Conservation (phyloP, 2,797 vertebrate species). For the Apogon talboti region DNA sequence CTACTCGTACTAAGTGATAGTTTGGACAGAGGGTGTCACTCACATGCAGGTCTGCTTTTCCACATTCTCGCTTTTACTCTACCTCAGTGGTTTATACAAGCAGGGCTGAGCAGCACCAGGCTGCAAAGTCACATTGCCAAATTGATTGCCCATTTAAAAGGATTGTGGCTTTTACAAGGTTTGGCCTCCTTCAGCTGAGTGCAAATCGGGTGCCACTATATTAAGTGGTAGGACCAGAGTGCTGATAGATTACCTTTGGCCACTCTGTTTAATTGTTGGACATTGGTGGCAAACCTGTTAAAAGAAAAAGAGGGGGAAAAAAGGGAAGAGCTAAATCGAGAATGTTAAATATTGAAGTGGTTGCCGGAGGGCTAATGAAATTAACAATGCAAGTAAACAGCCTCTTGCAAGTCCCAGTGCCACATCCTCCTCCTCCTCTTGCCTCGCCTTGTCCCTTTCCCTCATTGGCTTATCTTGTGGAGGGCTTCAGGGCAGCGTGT, state of each 20-base stretch:
- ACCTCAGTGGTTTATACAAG: constrained; percentile 46
- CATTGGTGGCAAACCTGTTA: constrained; percentile 72
- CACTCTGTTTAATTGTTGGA: constrained; percentile 80
- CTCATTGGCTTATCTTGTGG: constrained; percentile 73
- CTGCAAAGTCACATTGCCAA: constrained; percentile 79
- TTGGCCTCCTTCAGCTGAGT: constrained; percentile 69
- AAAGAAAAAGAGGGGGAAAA: constrained; percentile 33
- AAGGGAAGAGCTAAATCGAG: constrained; percentile 73
- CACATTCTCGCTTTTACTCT: constrained; percentile 22
- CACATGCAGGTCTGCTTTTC: background rate
- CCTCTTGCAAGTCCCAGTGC: constrained; percentile 61
- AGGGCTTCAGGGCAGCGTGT: constrained; percentile 66
- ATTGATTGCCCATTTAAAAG: constrained; percentile 80
- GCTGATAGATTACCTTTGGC: constrained; percentile 78
- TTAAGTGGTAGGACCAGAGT: constrained; percentile 73
- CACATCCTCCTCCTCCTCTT: constrained; percentile 57
- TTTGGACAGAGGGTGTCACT: background rate
- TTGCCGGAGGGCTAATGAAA: constrained; percentile 84
- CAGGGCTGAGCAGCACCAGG: constrained; percentile 41
- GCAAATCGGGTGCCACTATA: constrained; percentile 73
- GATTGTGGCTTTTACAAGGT: constrained; percentile 76
- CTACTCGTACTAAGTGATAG: too few species aligned
- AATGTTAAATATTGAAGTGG: constrained; percentile 85
- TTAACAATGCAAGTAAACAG: constrained; percentile 87
- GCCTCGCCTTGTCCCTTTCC: constrained; percentile 59